These are phyloP conservation scores for Cyclophora punctaria DNA, from an alignment of 2,888 invertebrate genomes.

Conservation along the genomic window DNA sequence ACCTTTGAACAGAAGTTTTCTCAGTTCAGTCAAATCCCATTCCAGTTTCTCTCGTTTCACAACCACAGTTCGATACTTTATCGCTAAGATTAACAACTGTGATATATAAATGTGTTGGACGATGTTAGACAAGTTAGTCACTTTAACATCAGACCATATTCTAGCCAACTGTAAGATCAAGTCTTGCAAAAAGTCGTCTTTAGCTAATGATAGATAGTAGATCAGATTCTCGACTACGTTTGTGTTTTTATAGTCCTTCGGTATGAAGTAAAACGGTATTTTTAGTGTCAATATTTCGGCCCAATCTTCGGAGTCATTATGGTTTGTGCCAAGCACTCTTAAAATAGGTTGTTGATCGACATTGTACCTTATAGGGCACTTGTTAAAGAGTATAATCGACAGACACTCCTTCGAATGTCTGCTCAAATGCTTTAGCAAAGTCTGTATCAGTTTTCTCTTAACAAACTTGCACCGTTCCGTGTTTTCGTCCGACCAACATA, in stretches of 20 bases:
- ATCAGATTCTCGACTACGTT: conserved; percentile 76
- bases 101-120: conserved; percentile 83
- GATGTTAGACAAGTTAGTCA: conserved; percentile 76
- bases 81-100: conserved; percentile 76
- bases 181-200: conserved; percentile 39
- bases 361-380: conserved; percentile 58
- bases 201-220: conserved; percentile 71
- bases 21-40: conserved; percentile 51
- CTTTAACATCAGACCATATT: conserved; percentile 81
- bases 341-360: conserved; percentile 53
- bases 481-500: conserved; percentile 59
- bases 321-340: conserved; percentile 66
- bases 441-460: conserved; percentile 60
- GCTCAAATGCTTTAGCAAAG: conserved; percentile 71
- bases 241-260: conserved; percentile 75
- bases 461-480: conserved; percentile 43
- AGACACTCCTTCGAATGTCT: conserved; percentile 76
- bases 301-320: conserved; percentile 76
- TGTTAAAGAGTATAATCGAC: conserved; percentile 71
- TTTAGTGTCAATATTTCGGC: conserved; percentile 73
- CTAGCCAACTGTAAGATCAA: conserved; percentile 73
- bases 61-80: conserved; percentile 61
- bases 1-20: conserved; percentile 76
- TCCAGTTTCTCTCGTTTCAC: conserved; percentile 33
- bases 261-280: conserved; percentile 52